Percentiles rank a stretch among this genome's conserved stretches.
These are phyloP conservation scores for Nomada goodeniana DNA, from an alignment of 2,888 invertebrate species.

Conservation along the genomic window DNA sequence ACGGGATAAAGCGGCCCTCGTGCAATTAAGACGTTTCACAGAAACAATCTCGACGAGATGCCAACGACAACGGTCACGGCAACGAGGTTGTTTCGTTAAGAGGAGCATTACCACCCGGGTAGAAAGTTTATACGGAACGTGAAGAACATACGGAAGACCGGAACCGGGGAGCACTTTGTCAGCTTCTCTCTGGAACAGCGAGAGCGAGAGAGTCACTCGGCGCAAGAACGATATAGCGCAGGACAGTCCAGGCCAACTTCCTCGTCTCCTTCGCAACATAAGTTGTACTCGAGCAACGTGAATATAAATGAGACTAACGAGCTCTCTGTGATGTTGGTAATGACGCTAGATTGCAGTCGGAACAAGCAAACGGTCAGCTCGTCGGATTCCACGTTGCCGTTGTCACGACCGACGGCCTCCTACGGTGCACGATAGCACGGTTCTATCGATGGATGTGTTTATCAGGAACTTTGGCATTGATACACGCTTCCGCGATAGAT, in stretches of 20 bases:
- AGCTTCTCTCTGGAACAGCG: constrained; percentile 36
- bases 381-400: constrained; percentile 76
- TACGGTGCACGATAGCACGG: neutral
- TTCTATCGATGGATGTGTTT: constrained; percentile 31
- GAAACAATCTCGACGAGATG: constrained; percentile 43
- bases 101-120: constrained; percentile 60
- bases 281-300: constrained; percentile 73
- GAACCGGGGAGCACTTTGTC: constrained; percentile 58
- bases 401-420: constrained; percentile 66
- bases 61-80: constrained; percentile 41
- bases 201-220: constrained; percentile 35
- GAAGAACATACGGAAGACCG: constrained; percentile 63
- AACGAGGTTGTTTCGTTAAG: constrained; percentile 63
- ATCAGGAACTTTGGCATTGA: constrained; percentile 32
- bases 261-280: constrained; percentile 68
- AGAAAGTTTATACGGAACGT: constrained; percentile 67
- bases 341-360: constrained; percentile 82
- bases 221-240: constrained; percentile 54
- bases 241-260: constrained; percentile 60
- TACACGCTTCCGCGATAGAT: constrained; percentile 13
- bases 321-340: constrained; percentile 83
- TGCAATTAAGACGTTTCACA: constrained; percentile 51
- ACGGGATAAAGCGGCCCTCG: constrained; percentile 4
- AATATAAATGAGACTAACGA: constrained; percentile 84
- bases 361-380: constrained; percentile 73